Evolutionary conservation across 1,140 invertebrate genomes (phyloP).

Genomic region (Melipona quadrifasciata): DNA sequence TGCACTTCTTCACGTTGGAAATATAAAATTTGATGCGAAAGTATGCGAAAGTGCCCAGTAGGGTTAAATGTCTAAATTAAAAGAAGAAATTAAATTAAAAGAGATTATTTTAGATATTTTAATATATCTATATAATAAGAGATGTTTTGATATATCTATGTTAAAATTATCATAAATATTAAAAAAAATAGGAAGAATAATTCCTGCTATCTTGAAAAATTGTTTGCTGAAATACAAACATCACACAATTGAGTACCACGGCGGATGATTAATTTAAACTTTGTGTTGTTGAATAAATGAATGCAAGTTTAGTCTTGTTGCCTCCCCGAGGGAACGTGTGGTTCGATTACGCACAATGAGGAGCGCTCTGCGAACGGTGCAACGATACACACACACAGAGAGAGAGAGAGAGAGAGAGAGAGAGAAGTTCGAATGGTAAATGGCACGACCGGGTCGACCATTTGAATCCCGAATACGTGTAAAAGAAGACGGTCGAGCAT

Average conservation of each 20-base stretch:
- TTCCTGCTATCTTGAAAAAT: not conserved
- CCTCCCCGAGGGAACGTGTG: not conserved
- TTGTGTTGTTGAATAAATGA: not conserved
- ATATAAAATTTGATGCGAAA: too few relatives aligned
- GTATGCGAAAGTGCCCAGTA: too few relatives aligned
- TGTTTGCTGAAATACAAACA: not conserved
- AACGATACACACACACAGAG: slow-evolving; percentile 40
- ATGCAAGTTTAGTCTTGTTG: not conserved
- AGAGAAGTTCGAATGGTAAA: slow-evolving; percentile 57
- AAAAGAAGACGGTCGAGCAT: slow-evolving; percentile 67
- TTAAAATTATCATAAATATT: too few relatives aligned
- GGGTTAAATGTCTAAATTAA: too few relatives aligned
- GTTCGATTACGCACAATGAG: not conserved
- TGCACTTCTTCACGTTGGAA: too few relatives aligned
- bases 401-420: too few relatives aligned
- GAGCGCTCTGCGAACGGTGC: not conserved
- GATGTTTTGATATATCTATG: too few relatives aligned
- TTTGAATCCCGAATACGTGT: slow-evolving; percentile 69
- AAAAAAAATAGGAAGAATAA: too few relatives aligned
- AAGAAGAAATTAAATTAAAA: too few relatives aligned
- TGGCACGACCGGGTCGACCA: slow-evolving; percentile 53
- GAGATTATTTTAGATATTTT: too few relatives aligned
- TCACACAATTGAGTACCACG: not conserved
- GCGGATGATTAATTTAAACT: not conserved
- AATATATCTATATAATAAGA: too few relatives aligned